A percentile compares a stretch with the other conserved stretches of the same genome.
Evolutionary conservation across 2,113 vertebrate species (phyloP).

Genomic region (Nesogale talazaci): DNA sequence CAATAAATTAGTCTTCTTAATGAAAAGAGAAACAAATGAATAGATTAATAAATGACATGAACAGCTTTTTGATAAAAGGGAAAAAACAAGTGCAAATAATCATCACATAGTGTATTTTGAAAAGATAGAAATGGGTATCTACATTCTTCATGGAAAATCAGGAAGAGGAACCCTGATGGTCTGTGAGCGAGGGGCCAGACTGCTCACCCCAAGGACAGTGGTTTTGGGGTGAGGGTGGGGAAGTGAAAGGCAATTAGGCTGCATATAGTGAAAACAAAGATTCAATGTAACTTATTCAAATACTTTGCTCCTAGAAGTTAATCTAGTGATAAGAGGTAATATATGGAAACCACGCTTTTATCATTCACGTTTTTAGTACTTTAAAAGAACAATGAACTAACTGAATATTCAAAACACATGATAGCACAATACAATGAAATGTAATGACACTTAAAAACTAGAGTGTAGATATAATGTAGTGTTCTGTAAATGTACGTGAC

Average conservation of each 20-base stretch:
- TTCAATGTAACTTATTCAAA: not conserved
- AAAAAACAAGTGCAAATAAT: not conserved
- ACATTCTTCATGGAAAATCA: not conserved
- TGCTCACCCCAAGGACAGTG: too few species aligned
- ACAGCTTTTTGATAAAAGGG: not conserved
- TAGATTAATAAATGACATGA: not conserved
- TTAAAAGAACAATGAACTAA: not conserved
- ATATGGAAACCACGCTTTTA: not conserved
- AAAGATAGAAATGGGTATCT: not conserved
- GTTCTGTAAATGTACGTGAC: too few species aligned
- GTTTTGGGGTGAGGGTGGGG: too few species aligned
- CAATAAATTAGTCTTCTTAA: not conserved
- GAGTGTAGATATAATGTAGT: too few species aligned
- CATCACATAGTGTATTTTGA: not conserved
- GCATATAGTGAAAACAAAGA: not conserved
- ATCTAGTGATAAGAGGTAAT: too few species aligned
- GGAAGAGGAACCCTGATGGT: too few species aligned
- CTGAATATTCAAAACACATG: not conserved
- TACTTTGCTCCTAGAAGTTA: not conserved
- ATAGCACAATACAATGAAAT: not conserved
- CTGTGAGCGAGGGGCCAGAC: too few species aligned
- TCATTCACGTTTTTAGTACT: not conserved
- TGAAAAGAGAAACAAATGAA: not conserved
- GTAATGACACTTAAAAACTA: not conserved
- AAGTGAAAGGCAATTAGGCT: not conserved